Conservation (phyloP, 1,140 invertebrate species). For the Panagrolaimus sp. region DNA sequence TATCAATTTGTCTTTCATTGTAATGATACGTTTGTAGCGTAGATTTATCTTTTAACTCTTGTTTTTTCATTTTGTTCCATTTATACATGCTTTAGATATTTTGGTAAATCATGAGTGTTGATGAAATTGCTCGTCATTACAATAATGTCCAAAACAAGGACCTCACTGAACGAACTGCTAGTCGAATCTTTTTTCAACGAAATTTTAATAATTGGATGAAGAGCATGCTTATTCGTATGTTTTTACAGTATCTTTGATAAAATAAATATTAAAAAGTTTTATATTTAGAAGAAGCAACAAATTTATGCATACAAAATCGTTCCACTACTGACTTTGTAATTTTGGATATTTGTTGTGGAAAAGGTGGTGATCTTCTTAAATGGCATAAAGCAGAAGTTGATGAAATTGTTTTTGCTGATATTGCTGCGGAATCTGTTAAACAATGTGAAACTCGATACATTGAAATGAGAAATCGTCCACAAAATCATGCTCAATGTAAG, state of each 20-base stretch:
- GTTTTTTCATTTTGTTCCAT: too few species aligned
- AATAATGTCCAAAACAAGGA: constrained; percentile 70
- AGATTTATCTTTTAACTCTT: too few species aligned
- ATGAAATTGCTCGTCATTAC: constrained; percentile 62
- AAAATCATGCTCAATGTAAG: constrained; percentile 21
- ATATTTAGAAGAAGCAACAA: constrained; percentile 20
- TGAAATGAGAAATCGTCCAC: constrained; percentile 59
- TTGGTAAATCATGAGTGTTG: constrained; percentile 33
- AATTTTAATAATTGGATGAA: constrained; percentile 99
- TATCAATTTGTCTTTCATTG: too few species aligned
- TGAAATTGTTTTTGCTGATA: constrained; percentile 84
- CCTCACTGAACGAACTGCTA: constrained; percentile 72
- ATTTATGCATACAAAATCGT: constrained; percentile 61
- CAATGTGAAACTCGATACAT: constrained; percentile 68
- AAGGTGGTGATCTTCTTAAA: constrained; percentile 92
- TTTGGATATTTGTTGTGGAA: constrained; percentile 73
- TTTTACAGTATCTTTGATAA: constrained; percentile 41
- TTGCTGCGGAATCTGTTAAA: constrained; percentile 82
- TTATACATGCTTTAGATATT: too few species aligned
- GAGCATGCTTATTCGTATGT: constrained; percentile 76
- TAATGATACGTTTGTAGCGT: too few species aligned
- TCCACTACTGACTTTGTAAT: constrained; percentile 62
- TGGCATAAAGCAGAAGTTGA: constrained; percentile 79
- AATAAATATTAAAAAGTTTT: constrained; percentile 23
- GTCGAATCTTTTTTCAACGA: constrained; percentile 82